Evolutionary conservation across 1,140 invertebrate genomes (phyloP).

Genomic region (Drosophila prosaltans): DNA sequence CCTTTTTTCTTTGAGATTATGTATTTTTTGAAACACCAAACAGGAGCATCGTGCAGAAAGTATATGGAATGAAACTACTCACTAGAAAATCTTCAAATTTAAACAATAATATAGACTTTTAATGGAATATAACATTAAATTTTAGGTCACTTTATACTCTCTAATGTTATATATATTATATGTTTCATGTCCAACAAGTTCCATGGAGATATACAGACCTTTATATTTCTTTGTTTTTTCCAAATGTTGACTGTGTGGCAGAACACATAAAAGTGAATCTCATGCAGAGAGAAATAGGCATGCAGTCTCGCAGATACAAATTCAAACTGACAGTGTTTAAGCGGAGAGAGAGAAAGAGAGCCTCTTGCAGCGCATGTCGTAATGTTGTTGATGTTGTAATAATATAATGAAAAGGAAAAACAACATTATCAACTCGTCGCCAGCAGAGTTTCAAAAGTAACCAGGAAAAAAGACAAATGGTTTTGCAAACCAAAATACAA

Average conservation of each 20-base stretch:
- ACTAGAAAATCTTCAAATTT: no score
- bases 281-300: slow-evolving; percentile 31
- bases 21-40: no score
- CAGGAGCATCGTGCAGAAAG: no score
- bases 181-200: background rate
- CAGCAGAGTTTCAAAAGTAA: slow-evolving; percentile 47
- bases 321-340: slow-evolving; percentile 49
- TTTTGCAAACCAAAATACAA: slow-evolving; percentile 61
- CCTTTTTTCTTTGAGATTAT: no score
- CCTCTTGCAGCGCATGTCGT: slow-evolving; percentile 59
- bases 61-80: no score
- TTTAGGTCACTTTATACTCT: no score
- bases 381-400: slow-evolving; percentile 77
- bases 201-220: background rate
- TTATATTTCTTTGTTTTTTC: background rate
- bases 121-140: no score
- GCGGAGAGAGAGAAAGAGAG: slow-evolving; percentile 7
- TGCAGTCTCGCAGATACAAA: slow-evolving; percentile 39
- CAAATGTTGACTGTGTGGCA: slow-evolving; percentile 53
- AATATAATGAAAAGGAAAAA: slow-evolving; percentile 42
- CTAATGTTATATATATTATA: no score
- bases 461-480: slow-evolving; percentile 58
- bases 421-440: slow-evolving; percentile 30
- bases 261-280: slow-evolving; percentile 71
- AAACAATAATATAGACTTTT: no score